Base-by-base conservation (phyloP, 1,140 invertebrate species). In the Lucilia cuprina region DNA sequence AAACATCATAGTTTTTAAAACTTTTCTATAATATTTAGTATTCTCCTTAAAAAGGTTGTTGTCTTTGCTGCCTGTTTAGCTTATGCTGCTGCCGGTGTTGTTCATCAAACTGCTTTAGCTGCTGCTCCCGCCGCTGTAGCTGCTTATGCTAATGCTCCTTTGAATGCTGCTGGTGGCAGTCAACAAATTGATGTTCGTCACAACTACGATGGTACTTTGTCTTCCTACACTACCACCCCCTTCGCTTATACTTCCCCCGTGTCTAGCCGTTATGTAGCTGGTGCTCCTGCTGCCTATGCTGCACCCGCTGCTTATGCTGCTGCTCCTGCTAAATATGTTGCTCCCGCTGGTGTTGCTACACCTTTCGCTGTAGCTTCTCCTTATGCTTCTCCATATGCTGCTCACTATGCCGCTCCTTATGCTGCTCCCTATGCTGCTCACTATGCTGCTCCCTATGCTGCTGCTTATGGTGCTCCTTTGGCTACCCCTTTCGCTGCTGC, bases 221-320 rank as follows among this genome's bases (percentile, higher is more conserved):
- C 89, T 19, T 90, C 89, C 13, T 90, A 90, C 87, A 90, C 91
- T 47, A 89, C 90, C 0, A 88, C 88, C 10, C 89, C 88, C 12
- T 90, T 91, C 25, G 87, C 87, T 75, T 89, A 89, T 83, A 82
- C 87, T 21, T 85, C 83, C n/a, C 92, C 93, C 84, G 91, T 91
- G 85, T 92, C 92, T 34, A 93, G 92, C 87, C 92, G 92, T 21
- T 93, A 93, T 84, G 87, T 87, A 78, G 80, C 85, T 1, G 84
- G 82, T 47, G 19, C 75, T 14, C 74, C 87, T 41, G 87, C 87
- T 84, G 83, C 86, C 74, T 88, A 87, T 55, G 86, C 88, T 8
- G 86, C 50, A 82, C 87, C 50, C 84, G 87, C 88, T 78, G 86
- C 86, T 25, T 86, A 83, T 17, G 83, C 91, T 83, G 92, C 91